Conservation (phyloP, 1,140 invertebrate species). For the Hesperophylax magnus region DNA sequence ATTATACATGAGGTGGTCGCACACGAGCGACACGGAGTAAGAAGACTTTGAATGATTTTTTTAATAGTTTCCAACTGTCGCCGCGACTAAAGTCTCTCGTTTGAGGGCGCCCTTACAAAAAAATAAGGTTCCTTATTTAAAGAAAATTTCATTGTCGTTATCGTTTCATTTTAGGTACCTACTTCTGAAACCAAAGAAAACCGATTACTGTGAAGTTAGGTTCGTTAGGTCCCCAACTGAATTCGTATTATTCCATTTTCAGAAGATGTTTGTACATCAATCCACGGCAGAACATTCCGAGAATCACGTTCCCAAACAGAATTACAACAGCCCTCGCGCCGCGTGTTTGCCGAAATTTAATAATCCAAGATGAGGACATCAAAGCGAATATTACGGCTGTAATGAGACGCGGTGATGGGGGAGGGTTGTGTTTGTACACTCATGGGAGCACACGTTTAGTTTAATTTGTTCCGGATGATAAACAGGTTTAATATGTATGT, state of each 20-base stretch:
- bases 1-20: too few relatives aligned
- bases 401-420: conserved; percentile 8
- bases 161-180: neutral
- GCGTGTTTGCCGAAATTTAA: conserved; percentile 38
- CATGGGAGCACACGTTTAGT: conserved; percentile 26
- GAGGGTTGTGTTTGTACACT: conserved; percentile 18
- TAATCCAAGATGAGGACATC: conserved; percentile 44
- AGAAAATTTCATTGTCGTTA: too few relatives aligned
- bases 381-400: conserved; percentile 36
- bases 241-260: neutral
- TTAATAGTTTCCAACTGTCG: too few relatives aligned
- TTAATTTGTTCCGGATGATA: conserved; percentile 42
- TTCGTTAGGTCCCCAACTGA: neutral
- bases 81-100: too few relatives aligned
- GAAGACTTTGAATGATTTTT: too few relatives aligned
- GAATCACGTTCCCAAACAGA: conserved; percentile 19
- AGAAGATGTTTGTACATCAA: neutral
- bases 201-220: neutral
- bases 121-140: too few relatives aligned
- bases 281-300: neutral
- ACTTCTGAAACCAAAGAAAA: neutral
- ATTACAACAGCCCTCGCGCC: conserved; percentile 26
- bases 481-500: conserved; percentile 43
- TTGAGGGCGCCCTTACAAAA: too few relatives aligned
- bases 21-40: too few relatives aligned